Percentiles rank a stretch among this genome's conserved stretches.
phyloP scores from a whole-genome alignment of 2,888 invertebrate species.

The Sesia apiformis region DNA sequence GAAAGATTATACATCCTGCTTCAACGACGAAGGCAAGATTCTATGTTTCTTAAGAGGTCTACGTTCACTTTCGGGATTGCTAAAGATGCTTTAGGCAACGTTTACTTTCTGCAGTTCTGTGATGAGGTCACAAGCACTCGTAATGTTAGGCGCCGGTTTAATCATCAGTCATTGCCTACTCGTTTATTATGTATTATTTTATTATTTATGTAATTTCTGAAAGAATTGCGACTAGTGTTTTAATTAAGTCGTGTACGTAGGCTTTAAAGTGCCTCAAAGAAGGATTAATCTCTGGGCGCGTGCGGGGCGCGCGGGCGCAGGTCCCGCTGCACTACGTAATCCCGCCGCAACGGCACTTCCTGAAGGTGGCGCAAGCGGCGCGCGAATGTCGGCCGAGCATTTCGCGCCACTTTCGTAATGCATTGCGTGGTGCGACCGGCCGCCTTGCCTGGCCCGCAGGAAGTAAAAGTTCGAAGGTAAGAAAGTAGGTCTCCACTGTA shows the following conservation, averaged over 20 bases:
- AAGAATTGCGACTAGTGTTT: too few species aligned
- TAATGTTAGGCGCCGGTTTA: too few species aligned
- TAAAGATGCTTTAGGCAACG: conserved; percentile 4
- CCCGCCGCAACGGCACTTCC: conserved; percentile 69
- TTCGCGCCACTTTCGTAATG: conserved; percentile 74
- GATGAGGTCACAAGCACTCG: too few species aligned
- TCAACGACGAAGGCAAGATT: conserved; percentile 25
- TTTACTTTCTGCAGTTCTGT: background rate
- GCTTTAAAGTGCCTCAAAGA: too few species aligned
- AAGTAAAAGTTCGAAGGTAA: conserved; percentile 76
- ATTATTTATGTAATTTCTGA: too few species aligned
- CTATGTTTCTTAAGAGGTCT: conserved; percentile 4
- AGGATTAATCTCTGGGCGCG: background rate
- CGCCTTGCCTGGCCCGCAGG: conserved; percentile 68
- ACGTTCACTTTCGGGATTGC: conserved; percentile 21
- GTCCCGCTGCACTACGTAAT: conserved; percentile 54
- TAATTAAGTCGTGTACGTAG: too few species aligned
- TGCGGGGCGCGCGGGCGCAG: conserved; percentile 19
- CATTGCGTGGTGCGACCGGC: conserved; percentile 70
- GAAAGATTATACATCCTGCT: conserved; percentile 52
- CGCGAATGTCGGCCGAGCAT: conserved; percentile 73
- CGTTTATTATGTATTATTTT: too few species aligned
- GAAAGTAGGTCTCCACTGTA: conserved; percentile 73
- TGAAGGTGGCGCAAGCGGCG: conserved; percentile 70
- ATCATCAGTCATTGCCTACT: too few species aligned